These are phyloP conservation scores for Istiophorus platypterus DNA, from an alignment of 2,113 vertebrate genomes.

Conservation along the genomic window DNA sequence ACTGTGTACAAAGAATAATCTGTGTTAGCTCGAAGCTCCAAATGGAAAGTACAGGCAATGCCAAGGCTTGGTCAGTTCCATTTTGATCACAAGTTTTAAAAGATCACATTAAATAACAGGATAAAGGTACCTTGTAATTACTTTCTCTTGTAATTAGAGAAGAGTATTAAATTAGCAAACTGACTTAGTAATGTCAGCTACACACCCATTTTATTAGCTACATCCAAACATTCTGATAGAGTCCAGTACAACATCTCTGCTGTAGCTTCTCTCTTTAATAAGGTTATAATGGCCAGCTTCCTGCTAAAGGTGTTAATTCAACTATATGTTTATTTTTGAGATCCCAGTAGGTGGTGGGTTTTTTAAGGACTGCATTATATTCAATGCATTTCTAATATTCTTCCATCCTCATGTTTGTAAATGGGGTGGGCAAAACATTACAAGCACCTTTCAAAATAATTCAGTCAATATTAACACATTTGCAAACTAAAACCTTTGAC, in stretches of 20 bases:
- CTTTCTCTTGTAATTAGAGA: no score
- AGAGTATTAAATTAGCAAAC: not conserved
- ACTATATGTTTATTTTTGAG: not conserved
- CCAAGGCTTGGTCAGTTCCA: not conserved
- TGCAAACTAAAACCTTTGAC: no score
- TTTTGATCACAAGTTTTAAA: not conserved
- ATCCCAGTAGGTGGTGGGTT: not conserved
- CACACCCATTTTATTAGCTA: not conserved
- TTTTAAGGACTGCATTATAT: not conserved
- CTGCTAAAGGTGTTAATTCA: not conserved
- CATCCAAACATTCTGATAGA: not conserved
- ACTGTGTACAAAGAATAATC: constrained; percentile 56
- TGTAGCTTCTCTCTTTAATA: not conserved
- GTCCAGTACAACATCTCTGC: not conserved
- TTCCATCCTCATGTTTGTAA: not conserved
- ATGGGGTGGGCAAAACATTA: no score
- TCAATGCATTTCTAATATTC: not conserved
- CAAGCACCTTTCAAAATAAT: no score
- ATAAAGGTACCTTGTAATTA: no score
- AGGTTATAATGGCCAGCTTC: not conserved
- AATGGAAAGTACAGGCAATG: not conserved
- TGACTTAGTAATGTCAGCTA: not conserved
- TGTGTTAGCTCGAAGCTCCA: not conserved
- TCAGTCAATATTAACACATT: no score
- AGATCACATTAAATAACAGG: not conserved